A percentile compares a stretch with the other conserved stretches of the same genome.
These are phyloP conservation scores for Pelodytes ibericus DNA, from an alignment of 2,797 vertebrate genomes.

Conservation along the genomic window DNA sequence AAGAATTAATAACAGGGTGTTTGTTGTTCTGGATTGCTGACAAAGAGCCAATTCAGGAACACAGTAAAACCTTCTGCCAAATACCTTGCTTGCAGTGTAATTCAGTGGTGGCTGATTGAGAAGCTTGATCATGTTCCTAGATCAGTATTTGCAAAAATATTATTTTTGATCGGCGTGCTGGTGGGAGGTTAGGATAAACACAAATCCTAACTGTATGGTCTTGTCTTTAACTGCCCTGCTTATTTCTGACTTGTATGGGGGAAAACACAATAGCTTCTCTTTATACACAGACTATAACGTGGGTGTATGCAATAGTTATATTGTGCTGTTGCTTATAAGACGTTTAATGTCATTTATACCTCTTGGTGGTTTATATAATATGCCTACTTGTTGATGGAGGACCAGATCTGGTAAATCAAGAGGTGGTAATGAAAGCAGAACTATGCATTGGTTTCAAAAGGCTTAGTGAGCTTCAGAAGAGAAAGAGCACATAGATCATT, in stretches of 20 bases:
- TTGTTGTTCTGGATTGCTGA: conserved; percentile 35
- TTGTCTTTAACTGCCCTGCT: neutral
- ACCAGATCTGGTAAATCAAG: neutral
- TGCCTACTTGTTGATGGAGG: neutral
- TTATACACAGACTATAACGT: neutral
- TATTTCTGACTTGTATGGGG: neutral
- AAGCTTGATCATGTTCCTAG: neutral
- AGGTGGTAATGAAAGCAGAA: neutral
- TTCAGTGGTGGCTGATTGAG: conserved; percentile 10
- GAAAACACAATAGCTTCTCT: neutral
- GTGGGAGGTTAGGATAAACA: neutral
- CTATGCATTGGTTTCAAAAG: conserved; percentile 3
- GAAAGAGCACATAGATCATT: neutral
- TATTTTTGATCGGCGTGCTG: conserved; percentile 3
- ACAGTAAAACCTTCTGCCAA: conserved; percentile 15
- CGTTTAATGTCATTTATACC: neutral
- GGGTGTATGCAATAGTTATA: neutral
- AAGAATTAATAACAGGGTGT: conserved; percentile 33
- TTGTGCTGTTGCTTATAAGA: neutral
- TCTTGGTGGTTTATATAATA: neutral
- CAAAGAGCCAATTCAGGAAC: conserved; percentile 11
- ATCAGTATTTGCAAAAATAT: neutral
- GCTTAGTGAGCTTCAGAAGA: neutral
- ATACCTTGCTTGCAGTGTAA: conserved; percentile 16
- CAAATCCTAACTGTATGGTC: neutral